Base-by-base conservation (phyloP, 2,797 vertebrate species). In the Jordanella pulchra region DNA sequence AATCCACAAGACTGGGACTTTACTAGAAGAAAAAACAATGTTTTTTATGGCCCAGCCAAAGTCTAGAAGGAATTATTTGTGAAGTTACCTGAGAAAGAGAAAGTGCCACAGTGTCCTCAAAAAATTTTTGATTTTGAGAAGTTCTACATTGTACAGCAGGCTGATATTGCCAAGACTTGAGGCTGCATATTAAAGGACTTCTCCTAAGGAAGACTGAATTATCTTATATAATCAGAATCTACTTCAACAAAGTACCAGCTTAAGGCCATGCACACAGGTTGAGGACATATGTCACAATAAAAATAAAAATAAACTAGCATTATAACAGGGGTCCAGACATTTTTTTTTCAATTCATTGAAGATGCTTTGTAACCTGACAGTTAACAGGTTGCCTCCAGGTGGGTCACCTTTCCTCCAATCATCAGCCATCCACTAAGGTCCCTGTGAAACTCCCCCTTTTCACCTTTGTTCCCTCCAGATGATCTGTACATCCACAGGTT, bases 401-500 rank as follows among this genome's bases (percentile, higher is more conserved):
- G 14, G 73, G 23, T 7, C 9, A 39, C 44, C 25, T 70, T 67
- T 55, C 32, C 47, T 60, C 14, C 35, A 67, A 45, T 18, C 23
- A 63, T 66, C 61, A 63, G 44, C 28, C 18, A 47, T 73, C 64
- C 55, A 64, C 51, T 70, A 42, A 27, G 48, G 60, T 70, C 67
- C 42, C 51, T 35, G 54, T 63, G 53, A 79, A 73, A 50, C 35
- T 32, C 72, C 60, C 32, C 44, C 55, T 64, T 48, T 44, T 54
- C 48, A 39, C 65, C 28, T 72, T 66, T 61, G 21, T 53, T 64
- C 21, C 45, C 39, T 66, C 63, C 32, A 56, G 12, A 72, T 50
- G 64, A 85, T 88, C 65, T 44, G 47, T 81, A 64, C 23, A 55
- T 14, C 58, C 60, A 48, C 66, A 69, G 74, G 76, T 73, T 73